These are phyloP conservation scores for Pangasius sanitwongsei DNA, from an alignment of 2,797 vertebrate species.

Conservation along the genomic window DNA sequence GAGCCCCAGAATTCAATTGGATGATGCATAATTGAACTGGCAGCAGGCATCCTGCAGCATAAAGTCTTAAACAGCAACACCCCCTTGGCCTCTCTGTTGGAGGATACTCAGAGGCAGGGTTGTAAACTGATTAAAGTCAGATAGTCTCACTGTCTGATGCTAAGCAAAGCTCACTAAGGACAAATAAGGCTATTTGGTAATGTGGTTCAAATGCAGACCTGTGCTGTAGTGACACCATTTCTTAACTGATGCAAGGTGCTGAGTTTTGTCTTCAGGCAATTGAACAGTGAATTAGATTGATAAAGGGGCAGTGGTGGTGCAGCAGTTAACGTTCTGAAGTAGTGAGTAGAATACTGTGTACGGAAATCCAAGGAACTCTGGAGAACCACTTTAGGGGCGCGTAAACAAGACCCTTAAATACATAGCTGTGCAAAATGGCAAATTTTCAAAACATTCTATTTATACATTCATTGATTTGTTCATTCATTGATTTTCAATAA, in stretches of 20 bases:
- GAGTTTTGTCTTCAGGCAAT: slow-evolving; percentile 21
- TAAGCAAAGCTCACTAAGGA: slow-evolving; percentile 43
- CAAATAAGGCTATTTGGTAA: slow-evolving; percentile 25
- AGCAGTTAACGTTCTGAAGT: not conserved
- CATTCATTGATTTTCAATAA: not conserved
- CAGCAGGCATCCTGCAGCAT: slow-evolving; percentile 45
- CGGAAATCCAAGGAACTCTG: not conserved
- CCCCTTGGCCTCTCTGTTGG: slow-evolving; percentile 47
- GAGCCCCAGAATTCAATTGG: slow-evolving; percentile 44
- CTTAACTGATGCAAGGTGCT: not conserved
- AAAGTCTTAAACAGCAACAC: slow-evolving; percentile 45
- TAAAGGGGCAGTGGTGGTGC: not conserved
- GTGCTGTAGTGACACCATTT: not conserved
- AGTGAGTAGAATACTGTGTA: not conserved
- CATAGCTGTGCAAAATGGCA: not conserved
- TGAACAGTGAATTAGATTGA: slow-evolving; percentile 25
- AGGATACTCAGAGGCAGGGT: slow-evolving; percentile 38
- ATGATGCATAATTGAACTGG: slow-evolving; percentile 50
- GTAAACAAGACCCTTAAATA: slow-evolving; percentile 5
- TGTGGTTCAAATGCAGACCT: slow-evolving; percentile 18
- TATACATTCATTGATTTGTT: not conserved
- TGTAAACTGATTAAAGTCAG: slow-evolving; percentile 52
- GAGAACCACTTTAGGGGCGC: not conserved
- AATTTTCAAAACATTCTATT: not conserved
- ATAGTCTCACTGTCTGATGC: slow-evolving; percentile 36